phyloP scores from a whole-genome alignment of 2,888 invertebrate species.

The Leptinotarsa tumamoca region DNA sequence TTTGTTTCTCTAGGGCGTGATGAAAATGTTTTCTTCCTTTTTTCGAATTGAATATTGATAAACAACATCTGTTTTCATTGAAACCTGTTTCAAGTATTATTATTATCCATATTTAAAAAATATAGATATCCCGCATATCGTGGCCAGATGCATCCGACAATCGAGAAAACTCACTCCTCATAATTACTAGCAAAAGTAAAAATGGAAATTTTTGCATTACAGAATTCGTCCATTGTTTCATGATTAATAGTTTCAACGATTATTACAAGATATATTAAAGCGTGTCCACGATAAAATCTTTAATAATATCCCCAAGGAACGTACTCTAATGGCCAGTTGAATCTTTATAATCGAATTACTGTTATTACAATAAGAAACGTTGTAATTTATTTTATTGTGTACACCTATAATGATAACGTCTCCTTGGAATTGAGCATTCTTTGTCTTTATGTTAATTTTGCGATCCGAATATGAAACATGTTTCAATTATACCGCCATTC shows the following conservation, averaged over 20 bases:
- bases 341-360: slow-evolving; percentile 46
- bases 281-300: slow-evolving; percentile 46
- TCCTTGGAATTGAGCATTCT: slow-evolving; percentile 37
- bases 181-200: slow-evolving; percentile 40
- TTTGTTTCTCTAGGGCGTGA: too few relatives aligned
- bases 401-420: slow-evolving; percentile 41
- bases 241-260: slow-evolving; percentile 48
- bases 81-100: background rate
- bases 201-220: slow-evolving; percentile 44
- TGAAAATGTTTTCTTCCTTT: too few relatives aligned
- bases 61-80: too few relatives aligned
- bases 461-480: slow-evolving; percentile 22
- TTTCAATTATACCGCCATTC: background rate
- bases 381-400: slow-evolving; percentile 44
- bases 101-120: background rate
- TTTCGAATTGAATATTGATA: too few relatives aligned
- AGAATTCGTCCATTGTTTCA: slow-evolving; percentile 46
- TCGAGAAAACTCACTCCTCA: slow-evolving; percentile 23
- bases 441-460: slow-evolving; percentile 42
- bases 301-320: slow-evolving; percentile 45
- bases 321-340: slow-evolving; percentile 45
- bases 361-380: slow-evolving; percentile 42
- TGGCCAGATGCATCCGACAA: background rate
- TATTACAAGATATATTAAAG: slow-evolving; percentile 47
- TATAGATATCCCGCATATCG: slow-evolving; percentile 2